These are phyloP conservation scores for Orestias chungarensis DNA, from an alignment of 2,797 vertebrate genomes.

Conservation along the genomic window DNA sequence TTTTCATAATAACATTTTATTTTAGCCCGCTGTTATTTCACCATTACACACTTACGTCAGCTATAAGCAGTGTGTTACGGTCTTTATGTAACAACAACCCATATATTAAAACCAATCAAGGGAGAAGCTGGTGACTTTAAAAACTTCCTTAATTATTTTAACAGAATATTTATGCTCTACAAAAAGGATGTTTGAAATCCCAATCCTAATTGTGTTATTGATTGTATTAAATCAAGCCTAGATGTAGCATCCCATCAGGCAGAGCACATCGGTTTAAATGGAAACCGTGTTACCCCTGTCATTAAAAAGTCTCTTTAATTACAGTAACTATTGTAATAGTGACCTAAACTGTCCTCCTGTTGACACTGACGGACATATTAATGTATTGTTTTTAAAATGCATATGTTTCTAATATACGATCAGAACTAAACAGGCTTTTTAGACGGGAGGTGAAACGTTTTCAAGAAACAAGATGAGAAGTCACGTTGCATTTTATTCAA, in stretches of 20 bases:
- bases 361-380: neutral
- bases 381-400: neutral
- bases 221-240: too few species aligned
- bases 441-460: neutral
- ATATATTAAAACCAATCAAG: neutral
- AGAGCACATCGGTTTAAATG: too few species aligned
- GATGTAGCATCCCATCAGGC: too few species aligned
- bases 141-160: neutral
- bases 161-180: neutral
- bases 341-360: neutral
- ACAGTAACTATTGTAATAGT: neutral
- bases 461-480: too few species aligned
- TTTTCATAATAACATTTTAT: neutral
- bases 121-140: neutral
- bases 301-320: too few species aligned
- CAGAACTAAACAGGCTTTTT: neutral
- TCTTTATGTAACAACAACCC: neutral
- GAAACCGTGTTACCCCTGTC: too few species aligned
- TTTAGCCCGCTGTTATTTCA: neutral
- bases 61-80: neutral
- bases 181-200: too few species aligned
- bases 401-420: too few species aligned
- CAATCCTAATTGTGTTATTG: too few species aligned
- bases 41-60: neutral
- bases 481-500: too few species aligned